Evolutionary conservation across 2,797 vertebrate genomes (phyloP), one percentile per base, ranked within the genome.

Genomic region (Perodicticus potto): DNA sequence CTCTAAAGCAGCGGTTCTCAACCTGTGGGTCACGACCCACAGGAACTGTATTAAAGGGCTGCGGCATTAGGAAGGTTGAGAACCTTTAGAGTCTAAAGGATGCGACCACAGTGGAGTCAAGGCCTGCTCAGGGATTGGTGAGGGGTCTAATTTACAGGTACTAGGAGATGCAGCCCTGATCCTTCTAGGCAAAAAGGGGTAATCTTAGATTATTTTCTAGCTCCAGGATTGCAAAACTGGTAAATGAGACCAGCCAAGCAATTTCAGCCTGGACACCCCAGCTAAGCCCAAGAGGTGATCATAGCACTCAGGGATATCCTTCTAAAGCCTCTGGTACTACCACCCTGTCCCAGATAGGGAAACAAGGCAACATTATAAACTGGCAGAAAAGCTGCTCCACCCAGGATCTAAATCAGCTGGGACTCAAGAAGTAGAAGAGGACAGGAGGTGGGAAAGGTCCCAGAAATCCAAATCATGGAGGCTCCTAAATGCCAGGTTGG

Each of bases 371-470:
- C 37, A 70, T 72, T 10, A 82, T 67, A 43, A 87, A 92, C 80
- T 12, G 34, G 25, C 3, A 89, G 78, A 86, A 63, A 59, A 59
- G 16, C 40, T 65, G 32, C 29, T 94, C 37, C 29, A 49, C 29
- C 7, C 34, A 95, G 74, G 77, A 89, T 81, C 23, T 9, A 96
- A 96, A 40, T 23, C 19, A 17, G 5, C 13, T 72, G 25, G 67
- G 61, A 9, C 16, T 81, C 55, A 59, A 93, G 6, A 81, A 69
- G 59, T 2, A 72, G 32, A 67, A 67, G 84, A 78, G 81, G 69
- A 86, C 37, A 96, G 37, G 57, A 93, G 40, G 34, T 55, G n/a
- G 77, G 16, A 83, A 93, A 69, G 34, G 61, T 91, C 43, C 32
- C 32, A 85, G 82, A 80, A 89, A 86, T 77, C 20, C 76, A 90